A percentile compares a stretch with the other conserved stretches of the same genome.
phyloP scores from a whole-genome alignment of 2,797 vertebrate species.

The Astyanax mexicanus region DNA sequence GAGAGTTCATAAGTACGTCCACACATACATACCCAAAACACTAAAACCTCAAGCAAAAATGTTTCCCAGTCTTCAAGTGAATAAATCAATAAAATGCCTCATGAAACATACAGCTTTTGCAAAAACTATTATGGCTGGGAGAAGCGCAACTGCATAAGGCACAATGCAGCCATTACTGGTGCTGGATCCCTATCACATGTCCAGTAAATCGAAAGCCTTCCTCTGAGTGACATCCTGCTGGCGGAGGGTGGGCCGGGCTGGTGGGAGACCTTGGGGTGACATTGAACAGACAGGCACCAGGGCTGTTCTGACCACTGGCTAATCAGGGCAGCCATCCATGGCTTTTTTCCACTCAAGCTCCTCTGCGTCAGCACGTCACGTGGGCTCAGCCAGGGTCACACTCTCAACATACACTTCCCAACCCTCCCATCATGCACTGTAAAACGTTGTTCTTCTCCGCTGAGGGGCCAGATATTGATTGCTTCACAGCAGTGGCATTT shows the following conservation, averaged over 20 bases:
- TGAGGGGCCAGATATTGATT: slow-evolving; percentile 14
- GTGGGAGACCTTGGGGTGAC: slow-evolving; percentile 59
- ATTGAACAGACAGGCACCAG: slow-evolving; percentile 43
- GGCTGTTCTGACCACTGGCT: slow-evolving; percentile 30
- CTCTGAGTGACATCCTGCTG: background rate
- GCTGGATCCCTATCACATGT: background rate
- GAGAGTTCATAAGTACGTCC: background rate
- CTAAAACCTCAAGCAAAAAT: background rate
- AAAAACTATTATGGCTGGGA: too few relatives aligned
- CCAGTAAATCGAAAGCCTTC: slow-evolving; percentile 24
- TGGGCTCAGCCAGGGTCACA: slow-evolving; percentile 18
- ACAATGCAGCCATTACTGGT: background rate
- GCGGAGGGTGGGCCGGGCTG: slow-evolving; percentile 16
- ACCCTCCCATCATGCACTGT: background rate
- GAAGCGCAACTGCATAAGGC: background rate
- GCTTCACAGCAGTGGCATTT: slow-evolving; percentile 6
- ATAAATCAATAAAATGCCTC: background rate
- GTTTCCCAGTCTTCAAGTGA: background rate
- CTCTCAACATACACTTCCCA: background rate
- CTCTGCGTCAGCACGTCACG: slow-evolving; percentile 24
- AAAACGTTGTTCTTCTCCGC: background rate
- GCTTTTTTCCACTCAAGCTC: slow-evolving; percentile 40
- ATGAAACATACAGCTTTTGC: background rate
- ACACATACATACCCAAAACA: too few relatives aligned
- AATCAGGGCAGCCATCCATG: slow-evolving; percentile 45